A percentile compares a stretch with the other conserved stretches of the same genome.
These are phyloP conservation scores for Ichneumoninae sp. DNA, from an alignment of 2,888 invertebrate genomes.

Conservation along the genomic window DNA sequence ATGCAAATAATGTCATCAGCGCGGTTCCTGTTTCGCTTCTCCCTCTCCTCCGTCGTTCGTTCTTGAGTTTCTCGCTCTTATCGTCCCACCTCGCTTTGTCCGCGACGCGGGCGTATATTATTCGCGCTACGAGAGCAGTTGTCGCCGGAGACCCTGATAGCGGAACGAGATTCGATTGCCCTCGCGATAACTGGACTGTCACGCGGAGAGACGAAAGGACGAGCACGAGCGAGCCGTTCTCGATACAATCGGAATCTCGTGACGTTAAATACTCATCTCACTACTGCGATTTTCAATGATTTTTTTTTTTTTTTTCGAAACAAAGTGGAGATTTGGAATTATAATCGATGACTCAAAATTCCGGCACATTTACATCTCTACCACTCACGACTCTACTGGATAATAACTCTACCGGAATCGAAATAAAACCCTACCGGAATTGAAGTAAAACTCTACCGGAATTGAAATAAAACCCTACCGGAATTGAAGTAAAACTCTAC, in stretches of 20 bases:
- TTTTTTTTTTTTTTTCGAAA: background rate
- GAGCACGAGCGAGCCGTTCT: slow-evolving; percentile 11
- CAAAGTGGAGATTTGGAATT: background rate
- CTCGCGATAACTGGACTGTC: slow-evolving; percentile 15
- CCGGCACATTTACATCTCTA: no score
- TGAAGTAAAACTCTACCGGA: no score
- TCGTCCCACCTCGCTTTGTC: slow-evolving; percentile 46
- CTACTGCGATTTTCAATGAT: background rate
- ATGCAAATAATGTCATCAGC: slow-evolving; percentile 59
- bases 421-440: no score
- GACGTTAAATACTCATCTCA: background rate
- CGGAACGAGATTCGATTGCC: slow-evolving; percentile 49
- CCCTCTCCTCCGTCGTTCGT: background rate
- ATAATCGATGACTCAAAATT: no score
- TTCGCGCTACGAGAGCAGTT: background rate
- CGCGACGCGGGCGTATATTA: slow-evolving; percentile 24
- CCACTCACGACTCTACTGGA: no score
- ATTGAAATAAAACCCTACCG: no score
- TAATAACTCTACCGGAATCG: no score
- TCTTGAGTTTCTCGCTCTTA: slow-evolving; percentile 37
- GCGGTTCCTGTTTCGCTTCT: slow-evolving; percentile 32
- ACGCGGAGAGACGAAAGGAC: background rate
- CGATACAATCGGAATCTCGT: background rate
- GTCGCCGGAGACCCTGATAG: slow-evolving; percentile 23
- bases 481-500: no score